A percentile compares a stretch with the other conserved stretches of the same genome.
phyloP scores from a whole-genome alignment of 1,140 invertebrate genomes.

The Onthophagus taurus region DNA sequence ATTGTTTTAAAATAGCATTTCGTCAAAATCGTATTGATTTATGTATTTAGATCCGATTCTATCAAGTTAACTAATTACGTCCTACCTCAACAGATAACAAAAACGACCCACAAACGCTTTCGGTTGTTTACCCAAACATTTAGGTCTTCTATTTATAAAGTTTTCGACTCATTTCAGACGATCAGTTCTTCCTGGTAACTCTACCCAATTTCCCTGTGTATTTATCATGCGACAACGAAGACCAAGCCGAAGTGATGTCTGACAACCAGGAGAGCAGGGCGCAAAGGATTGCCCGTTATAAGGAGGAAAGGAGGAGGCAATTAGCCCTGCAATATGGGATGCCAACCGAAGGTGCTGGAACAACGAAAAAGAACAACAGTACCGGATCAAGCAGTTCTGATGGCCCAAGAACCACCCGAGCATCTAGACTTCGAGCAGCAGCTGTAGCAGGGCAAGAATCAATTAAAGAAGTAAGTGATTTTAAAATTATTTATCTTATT shows the following conservation, averaged over 20 bases:
- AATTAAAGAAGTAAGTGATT: slow-evolving; percentile 19
- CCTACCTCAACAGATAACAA: too few species aligned
- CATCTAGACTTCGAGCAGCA: slow-evolving; percentile 58
- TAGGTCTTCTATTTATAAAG: too few species aligned
- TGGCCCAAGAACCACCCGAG: slow-evolving; percentile 52
- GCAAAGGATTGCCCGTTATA: slow-evolving; percentile 54
- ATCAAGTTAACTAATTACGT: too few species aligned
- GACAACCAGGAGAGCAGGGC: slow-evolving; percentile 32
- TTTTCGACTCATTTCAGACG: too few species aligned
- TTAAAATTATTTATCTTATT: too few species aligned
- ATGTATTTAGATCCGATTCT: too few species aligned
- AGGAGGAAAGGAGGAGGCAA: slow-evolving; percentile 54
- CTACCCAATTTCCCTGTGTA: slow-evolving; percentile 1
- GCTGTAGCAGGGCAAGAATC: slow-evolving; percentile 35
- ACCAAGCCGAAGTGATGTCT: slow-evolving; percentile 9
- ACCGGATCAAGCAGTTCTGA: slow-evolving; percentile 38
- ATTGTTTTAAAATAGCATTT: too few species aligned
- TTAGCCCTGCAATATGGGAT: slow-evolving; percentile 33
- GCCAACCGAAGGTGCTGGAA: slow-evolving; percentile 5
- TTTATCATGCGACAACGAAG: slow-evolving; percentile 7
- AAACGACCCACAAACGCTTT: too few species aligned
- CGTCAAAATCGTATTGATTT: too few species aligned
- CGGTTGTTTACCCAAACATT: too few species aligned
- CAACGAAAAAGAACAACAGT: slow-evolving; percentile 10
- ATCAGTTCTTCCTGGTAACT: too few species aligned